phyloP scores from a whole-genome alignment of 2,113 vertebrate species.

The Menidia beryllina region DNA sequence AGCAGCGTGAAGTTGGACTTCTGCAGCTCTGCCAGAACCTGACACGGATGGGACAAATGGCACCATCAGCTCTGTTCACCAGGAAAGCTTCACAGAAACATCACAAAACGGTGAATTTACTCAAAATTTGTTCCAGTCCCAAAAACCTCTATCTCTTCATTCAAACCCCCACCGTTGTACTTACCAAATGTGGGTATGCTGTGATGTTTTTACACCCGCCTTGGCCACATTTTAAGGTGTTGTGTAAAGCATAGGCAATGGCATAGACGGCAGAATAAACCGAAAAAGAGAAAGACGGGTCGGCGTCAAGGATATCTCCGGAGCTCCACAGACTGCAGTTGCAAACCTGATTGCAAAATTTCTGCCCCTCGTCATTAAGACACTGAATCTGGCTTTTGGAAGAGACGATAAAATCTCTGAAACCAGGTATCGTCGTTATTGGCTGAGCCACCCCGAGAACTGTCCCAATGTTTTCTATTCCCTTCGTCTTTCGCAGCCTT shows the following conservation, averaged over 20 bases:
- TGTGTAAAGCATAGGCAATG: constrained; percentile 83
- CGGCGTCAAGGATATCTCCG: not conserved
- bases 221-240: constrained; percentile 76
- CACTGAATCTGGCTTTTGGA: not conserved
- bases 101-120: not conserved
- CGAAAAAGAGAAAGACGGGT: constrained; percentile 69
- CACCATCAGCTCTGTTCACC: not conserved
- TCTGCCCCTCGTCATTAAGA: not conserved
- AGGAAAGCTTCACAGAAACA: not conserved
- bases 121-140: too few relatives aligned
- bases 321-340: constrained; percentile 30
- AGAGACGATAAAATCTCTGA: constrained; percentile 69
- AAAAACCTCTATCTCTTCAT: too few relatives aligned
- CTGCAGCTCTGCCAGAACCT: constrained; percentile 70
- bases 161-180: not conserved
- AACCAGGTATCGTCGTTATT: constrained; percentile 62
- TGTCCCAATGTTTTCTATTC: constrained; percentile 76
- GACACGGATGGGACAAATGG: not conserved
- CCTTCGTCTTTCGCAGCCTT: constrained; percentile 61
- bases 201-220: constrained; percentile 69
- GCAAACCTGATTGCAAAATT: constrained; percentile 76
- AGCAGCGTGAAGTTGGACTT: constrained; percentile 85
- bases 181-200: constrained; percentile 69
- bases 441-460: constrained; percentile 82
- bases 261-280: constrained; percentile 83